Percentiles rank a stretch among this genome's conserved stretches.
Conservation (phyloP, 2,797 vertebrate genomes). For the Lycodopsis pacificus region DNA sequence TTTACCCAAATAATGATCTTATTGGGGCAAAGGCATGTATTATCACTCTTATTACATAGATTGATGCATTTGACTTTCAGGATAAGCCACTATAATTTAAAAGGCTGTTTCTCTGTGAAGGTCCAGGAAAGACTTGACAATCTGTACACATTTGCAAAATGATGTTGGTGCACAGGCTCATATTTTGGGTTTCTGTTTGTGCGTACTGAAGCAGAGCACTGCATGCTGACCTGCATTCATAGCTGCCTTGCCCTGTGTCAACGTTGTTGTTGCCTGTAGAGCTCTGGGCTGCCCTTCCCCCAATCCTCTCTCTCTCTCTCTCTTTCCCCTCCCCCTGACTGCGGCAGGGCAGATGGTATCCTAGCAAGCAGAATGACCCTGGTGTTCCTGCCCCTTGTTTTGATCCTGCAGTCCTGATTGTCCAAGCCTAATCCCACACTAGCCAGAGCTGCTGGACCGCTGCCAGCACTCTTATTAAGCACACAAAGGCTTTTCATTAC, state of each 20-base stretch:
- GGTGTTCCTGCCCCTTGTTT: constrained; percentile 92
- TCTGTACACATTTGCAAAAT: constrained; percentile 29
- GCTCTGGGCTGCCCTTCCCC: constrained; percentile 75
- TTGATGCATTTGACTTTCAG: neutral
- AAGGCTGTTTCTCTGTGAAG: neutral
- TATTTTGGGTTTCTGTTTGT: constrained; percentile 39
- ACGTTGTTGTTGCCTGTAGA: constrained; percentile 81
- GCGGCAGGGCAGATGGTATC: constrained; percentile 94
- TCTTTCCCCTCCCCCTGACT: constrained; percentile 89
- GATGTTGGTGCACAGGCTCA: constrained; percentile 22
- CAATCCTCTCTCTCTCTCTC: constrained; percentile 40
- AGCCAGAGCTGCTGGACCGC: constrained; percentile 86
- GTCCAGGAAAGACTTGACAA: constrained; percentile 1
- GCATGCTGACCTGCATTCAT: constrained; percentile 71
- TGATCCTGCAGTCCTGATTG: constrained; percentile 92
- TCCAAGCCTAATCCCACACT: constrained; percentile 92
- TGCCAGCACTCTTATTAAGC: constrained; percentile 91
- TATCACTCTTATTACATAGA: neutral
- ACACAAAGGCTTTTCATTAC: constrained; percentile 92
- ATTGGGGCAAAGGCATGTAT: neutral
- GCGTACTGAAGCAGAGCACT: constrained; percentile 50
- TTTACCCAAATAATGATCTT: neutral
- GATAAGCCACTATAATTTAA: neutral
- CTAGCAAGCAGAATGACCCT: constrained; percentile 90
- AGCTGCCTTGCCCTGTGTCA: constrained; percentile 70